phyloP scores from a whole-genome alignment of 2,797 vertebrate genomes.

The Lacerta bilineata region DNA sequence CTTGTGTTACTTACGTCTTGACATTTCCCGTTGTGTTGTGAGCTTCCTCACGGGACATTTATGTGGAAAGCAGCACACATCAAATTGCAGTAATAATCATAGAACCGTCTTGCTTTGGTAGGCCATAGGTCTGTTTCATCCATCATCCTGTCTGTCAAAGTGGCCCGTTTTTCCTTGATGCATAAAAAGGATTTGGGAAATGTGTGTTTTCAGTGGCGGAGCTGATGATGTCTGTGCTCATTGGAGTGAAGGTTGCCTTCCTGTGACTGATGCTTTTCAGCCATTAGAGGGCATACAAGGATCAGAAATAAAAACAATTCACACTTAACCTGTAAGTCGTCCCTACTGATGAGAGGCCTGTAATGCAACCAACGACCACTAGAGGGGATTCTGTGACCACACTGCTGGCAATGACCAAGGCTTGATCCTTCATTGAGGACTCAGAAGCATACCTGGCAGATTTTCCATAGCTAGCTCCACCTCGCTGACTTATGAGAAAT shows the following conservation, averaged over 20 bases:
- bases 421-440: neutral
- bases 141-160: no score
- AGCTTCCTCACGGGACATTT: no score
- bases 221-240: no score
- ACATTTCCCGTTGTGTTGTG: no score
- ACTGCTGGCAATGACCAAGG: neutral
- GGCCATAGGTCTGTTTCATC: no score
- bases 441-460: neutral
- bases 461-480: neutral
- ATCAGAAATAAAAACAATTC: conserved; percentile 47
- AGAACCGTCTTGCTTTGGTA: no score
- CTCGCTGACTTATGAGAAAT: neutral
- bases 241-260: neutral
- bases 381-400: conserved; percentile 40
- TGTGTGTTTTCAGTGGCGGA: no score
- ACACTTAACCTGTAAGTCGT: neutral
- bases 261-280: neutral
- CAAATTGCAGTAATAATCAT: no score
- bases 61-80: no score
- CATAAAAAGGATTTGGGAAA: no score
- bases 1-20: no score
- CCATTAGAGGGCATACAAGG: conserved; percentile 66
- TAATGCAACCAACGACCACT: neutral
- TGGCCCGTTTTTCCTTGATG: no score
- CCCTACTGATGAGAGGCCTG: neutral